Percentiles rank a stretch among this genome's conserved stretches.
phyloP scores from a whole-genome alignment of 2,113 vertebrate genomes.

The Malaclemys terrapin region DNA sequence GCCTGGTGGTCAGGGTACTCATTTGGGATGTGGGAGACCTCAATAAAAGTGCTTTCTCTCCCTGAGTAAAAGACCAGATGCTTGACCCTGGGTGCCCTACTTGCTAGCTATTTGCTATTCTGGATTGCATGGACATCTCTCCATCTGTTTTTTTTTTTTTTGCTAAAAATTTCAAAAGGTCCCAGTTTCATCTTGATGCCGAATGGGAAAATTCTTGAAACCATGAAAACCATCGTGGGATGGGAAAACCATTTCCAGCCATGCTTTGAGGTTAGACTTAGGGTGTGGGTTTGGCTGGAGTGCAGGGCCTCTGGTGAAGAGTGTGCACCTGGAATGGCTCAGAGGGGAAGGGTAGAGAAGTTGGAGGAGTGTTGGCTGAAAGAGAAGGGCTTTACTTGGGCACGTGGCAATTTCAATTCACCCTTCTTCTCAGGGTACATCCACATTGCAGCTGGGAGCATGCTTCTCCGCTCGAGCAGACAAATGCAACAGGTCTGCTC shows the following conservation, averaged over 20 bases:
- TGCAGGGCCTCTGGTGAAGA: background rate
- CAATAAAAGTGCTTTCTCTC: background rate
- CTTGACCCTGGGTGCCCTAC: background rate
- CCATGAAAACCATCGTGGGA: background rate
- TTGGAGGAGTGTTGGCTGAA: background rate
- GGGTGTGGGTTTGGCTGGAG: background rate
- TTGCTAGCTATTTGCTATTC: background rate
- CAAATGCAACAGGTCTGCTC: too few relatives aligned
- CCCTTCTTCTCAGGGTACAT: background rate
- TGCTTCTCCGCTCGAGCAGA: too few relatives aligned
- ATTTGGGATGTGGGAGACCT: background rate
- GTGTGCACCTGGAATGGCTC: background rate
- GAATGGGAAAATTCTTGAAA: background rate
- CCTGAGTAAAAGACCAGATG: background rate
- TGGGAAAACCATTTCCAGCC: background rate
- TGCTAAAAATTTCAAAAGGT: background rate
- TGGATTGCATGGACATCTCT: background rate
- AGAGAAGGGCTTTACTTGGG: background rate
- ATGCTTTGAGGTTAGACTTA: background rate
- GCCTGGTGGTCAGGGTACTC: background rate
- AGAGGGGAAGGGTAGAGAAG: background rate
- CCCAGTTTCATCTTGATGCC: background rate
- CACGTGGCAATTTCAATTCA: background rate
- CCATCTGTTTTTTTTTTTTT: background rate
- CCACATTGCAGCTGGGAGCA: background rate